Percentiles rank a stretch among this genome's conserved stretches.
Conservation (phyloP, 2,797 vertebrate species). For the Hyperoplus immaculatus region DNA sequence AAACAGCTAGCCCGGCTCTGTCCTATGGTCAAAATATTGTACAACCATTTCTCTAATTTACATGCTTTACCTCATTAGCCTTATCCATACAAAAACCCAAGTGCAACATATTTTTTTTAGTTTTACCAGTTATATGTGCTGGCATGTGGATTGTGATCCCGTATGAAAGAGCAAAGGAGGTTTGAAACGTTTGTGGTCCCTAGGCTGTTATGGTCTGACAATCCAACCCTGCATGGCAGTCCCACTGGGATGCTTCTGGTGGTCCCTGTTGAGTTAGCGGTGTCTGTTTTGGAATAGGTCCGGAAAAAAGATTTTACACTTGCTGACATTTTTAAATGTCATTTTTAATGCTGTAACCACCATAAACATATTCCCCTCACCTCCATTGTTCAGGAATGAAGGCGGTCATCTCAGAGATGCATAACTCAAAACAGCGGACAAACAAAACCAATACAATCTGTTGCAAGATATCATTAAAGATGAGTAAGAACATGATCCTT, state of each 20-base stretch:
- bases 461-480: neutral
- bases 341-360: slow-evolving; percentile 10
- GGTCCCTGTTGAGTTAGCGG: neutral
- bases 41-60: neutral
- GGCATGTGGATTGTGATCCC: neutral
- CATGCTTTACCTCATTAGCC: neutral
- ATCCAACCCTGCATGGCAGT: neutral
- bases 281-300: neutral
- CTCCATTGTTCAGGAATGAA: neutral
- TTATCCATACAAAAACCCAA: neutral
- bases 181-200: neutral
- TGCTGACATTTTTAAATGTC: neutral
- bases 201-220: neutral
- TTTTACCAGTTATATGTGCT: neutral
- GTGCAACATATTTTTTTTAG: neutral
- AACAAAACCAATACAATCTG: slow-evolving; percentile 3
- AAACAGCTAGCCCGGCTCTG: neutral
- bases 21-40: neutral
- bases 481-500: neutral
- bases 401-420: neutral
- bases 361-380: neutral
- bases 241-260: neutral
- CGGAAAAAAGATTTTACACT: too few relatives aligned
- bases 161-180: neutral
- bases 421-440: neutral